These are phyloP conservation scores for Umimayanthus chanpuru DNA, from an alignment of 92 coral and sea anemone genomes.

Conservation along the genomic window DNA sequence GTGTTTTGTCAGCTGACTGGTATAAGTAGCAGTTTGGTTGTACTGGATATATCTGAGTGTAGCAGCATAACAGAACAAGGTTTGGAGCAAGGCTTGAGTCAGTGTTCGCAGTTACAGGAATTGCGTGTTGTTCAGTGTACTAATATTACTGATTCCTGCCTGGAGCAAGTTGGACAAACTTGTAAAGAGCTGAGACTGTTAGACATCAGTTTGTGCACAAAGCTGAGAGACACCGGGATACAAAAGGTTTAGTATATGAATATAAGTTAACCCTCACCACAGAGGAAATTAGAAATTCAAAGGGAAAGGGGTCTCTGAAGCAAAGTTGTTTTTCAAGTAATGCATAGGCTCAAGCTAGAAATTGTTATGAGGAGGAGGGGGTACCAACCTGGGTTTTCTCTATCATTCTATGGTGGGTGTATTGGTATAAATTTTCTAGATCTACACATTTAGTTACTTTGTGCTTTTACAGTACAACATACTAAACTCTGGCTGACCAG, in stretches of 20 bases:
- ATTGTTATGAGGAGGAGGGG: no score
- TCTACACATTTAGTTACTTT: no score
- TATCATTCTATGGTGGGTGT: no score
- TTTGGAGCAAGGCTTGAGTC: conserved; percentile 51
- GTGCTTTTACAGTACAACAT: no score
- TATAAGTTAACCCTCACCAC: not conserved
- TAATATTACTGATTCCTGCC: conserved; percentile 61
- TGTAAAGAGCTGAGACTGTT: conserved; percentile 62
- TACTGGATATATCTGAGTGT: conserved; percentile 76
- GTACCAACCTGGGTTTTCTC: no score
- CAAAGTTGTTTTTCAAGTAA: no score
- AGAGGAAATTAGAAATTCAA: not conserved
- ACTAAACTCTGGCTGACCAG: no score
- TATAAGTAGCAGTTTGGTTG: conserved; percentile 53
- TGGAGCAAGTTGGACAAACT: conserved; percentile 66
- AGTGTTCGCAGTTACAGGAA: conserved; percentile 64
- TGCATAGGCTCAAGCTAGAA: no score
- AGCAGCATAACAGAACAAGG: conserved; percentile 66
- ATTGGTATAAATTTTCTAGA: no score
- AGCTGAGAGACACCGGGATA: conserved; percentile 78
- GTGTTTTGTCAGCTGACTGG: conserved; percentile 66
- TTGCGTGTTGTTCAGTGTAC: conserved; percentile 64
- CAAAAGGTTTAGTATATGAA: conserved; percentile 60
- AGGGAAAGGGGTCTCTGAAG: no score
- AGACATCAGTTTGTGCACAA: conserved; percentile 79